Base-by-base conservation (phyloP, 2,113 vertebrate genomes). In the Ochotona curzoniae region DNA sequence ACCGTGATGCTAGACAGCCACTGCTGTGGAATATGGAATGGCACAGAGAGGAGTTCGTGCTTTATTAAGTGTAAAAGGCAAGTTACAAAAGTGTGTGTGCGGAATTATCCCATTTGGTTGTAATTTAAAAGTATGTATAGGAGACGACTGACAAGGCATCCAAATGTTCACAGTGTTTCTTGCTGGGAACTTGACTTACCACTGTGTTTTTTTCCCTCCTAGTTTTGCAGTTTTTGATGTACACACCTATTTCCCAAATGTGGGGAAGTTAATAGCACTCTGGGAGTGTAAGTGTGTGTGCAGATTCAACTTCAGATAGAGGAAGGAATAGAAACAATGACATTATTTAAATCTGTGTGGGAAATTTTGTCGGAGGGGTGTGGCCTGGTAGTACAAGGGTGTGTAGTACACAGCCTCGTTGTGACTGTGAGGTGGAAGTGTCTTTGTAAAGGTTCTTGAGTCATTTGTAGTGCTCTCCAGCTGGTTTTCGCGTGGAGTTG, bases 61-160 rank as follows among this genome's bases (percentile, higher is more conserved):
- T 89, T 90, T 92, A 64, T 92, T 89, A 86, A 88, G 60, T 94
- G 7, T 80, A 79, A 92, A 94, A 89, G 92, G 66, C 61, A 81
- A 54, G 69, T 78, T 82, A 71, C 78, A 85, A n/a, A 93, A 74
- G 90, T 71, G 60, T 83, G 28, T 38, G 73, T 61, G 23, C 44
- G 49, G 60, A 94, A 66, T 79, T 82, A 93, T 11, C 51, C 64
- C 35, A 69, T 94, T 92, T 70, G 89, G 85, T 80, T 64, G 21
- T 92, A n/a, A 94, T 86, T 92, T 88, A 47, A 49, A 93, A 78
- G 57, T 73, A 61, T 38, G 8, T 32, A 0, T 47, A 49, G 54
- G 67, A 18, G 61, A 79, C 88, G 35, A 90, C 64, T 47, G 82
- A 82, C 25, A 69, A 61, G 51, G 51, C 44, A 26, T 70, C 28